Base-by-base conservation (phyloP, 2,797 vertebrate genomes). In the Rhinogobio ventralis region DNA sequence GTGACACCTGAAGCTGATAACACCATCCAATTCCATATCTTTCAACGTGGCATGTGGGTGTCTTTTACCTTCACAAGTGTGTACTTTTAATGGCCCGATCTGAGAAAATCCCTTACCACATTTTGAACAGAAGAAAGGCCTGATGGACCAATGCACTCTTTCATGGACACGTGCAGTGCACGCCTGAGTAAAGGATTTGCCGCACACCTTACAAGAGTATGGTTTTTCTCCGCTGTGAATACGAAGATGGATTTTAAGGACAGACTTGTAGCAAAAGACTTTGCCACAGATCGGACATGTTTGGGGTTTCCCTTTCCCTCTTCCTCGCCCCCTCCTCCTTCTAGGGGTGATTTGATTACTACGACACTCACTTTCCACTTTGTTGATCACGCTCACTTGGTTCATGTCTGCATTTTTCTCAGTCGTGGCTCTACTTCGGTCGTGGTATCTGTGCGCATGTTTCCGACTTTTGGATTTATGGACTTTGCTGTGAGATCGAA, bases 211-310 rank as follows among this genome's bases (percentile, higher is more conserved):
- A 68, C 95, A 96, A 75, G 93, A 93, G 79, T 94, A 95, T 7
- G 95, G 95, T 83, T 95, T 95, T 89, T 96, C 95, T 25, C 94
- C 94, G 0, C 95, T 96, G 91, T 96, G 95, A 81, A 95, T 93
- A 5, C 95, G 94, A 45, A 95, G 84, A 2, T 96, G 95, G 81
- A 94, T 90, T 13, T 92, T 88, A 25, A 96, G 95, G n/a, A 94
- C 94, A 0, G 95, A 96, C 57, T 89, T 92, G 85, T 94, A 95
- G 0, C 89, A 91, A 87, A 96, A 96, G 0, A 91, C 87, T 85
- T 96, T 96, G 15, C 93, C 93, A 49, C 95, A 96, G 73, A 94
- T 94, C 11, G 93, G 90, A 82, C 95, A 96, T 33, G 87, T 42
- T 25, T 89, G 87, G 0, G 89, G 74, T 66, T 89, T 89, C 9